These are phyloP conservation scores for Aporophyla nigra DNA, from an alignment of 2,888 invertebrate genomes.

Conservation along the genomic window DNA sequence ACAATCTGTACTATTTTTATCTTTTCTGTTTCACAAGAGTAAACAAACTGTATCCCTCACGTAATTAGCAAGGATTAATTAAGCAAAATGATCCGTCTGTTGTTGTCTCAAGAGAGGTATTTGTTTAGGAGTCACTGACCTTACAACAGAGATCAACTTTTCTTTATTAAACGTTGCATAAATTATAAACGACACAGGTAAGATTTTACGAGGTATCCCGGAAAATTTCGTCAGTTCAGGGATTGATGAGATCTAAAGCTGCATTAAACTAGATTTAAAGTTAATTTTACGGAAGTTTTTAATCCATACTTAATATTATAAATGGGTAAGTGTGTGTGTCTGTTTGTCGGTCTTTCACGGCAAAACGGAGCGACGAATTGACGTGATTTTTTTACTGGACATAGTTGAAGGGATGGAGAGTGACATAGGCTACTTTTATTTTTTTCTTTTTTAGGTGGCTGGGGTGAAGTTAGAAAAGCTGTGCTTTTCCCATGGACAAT, in stretches of 20 bases:
- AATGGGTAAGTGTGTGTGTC: no score
- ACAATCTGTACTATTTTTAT: not conserved
- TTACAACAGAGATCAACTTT: not conserved
- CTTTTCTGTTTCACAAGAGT: not conserved
- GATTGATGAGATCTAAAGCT: not conserved
- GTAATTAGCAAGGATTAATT: not conserved
- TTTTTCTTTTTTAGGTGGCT: no score
- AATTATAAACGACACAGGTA: not conserved
- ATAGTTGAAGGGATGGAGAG: no score
- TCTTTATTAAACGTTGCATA: constrained; percentile 9
- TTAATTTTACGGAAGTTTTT: no score
- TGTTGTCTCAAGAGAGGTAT: not conserved
- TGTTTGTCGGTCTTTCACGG: no score
- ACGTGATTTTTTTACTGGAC: no score
- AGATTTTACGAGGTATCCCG: not conserved
- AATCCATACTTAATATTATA: no score
- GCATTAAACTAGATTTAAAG: not conserved
- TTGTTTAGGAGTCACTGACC: not conserved
- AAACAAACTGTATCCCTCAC: not conserved
- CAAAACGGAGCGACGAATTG: no score
- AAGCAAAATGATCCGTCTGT: not conserved
- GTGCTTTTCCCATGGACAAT: no score
- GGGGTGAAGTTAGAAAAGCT: no score
- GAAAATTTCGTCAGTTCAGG: not conserved
- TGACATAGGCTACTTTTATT: no score